phyloP scores from a whole-genome alignment of 64 coral and sea anemone genomes.

The Porites lutea region DNA sequence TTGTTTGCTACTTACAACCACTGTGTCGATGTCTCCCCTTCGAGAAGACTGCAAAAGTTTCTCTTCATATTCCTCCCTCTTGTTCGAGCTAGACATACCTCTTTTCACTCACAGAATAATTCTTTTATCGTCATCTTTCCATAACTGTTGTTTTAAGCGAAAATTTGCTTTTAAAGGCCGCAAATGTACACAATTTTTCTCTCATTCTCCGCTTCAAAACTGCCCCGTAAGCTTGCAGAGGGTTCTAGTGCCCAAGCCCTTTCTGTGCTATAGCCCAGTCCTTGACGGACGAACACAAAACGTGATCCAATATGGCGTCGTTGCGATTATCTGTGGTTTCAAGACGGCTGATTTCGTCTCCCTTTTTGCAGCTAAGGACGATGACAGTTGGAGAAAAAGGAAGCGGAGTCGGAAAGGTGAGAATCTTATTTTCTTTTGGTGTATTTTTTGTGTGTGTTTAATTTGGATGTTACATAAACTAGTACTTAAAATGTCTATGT shows the following conservation, averaged over 20 bases:
- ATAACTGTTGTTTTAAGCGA: neutral
- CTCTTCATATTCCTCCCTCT: conserved; percentile 83
- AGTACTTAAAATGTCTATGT: neutral
- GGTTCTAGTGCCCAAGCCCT: conserved; percentile 34
- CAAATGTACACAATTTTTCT: neutral
- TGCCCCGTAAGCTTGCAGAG: neutral
- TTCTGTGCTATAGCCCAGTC: neutral
- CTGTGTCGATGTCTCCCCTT: conserved; percentile 79
- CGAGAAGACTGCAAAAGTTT: conserved; percentile 86
- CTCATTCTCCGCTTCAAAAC: neutral
- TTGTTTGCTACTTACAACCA: conserved; percentile 60
- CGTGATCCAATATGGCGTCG: conserved; percentile 76
- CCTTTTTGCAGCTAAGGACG: conserved; percentile 41
- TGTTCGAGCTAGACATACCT: conserved; percentile 63
- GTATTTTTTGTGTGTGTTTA: neutral
- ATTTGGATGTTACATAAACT: neutral
- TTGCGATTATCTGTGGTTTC: conserved; percentile 2
- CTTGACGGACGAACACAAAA: neutral
- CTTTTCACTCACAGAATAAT: neutral
- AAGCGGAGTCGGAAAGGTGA: conserved; percentile 88
- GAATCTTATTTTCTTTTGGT: neutral
- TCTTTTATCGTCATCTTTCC: conserved; percentile 32
- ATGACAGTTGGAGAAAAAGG: conserved; percentile 82
- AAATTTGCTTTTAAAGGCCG: conserved; percentile 6
- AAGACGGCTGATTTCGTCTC: conserved; percentile 12